Base-by-base conservation (phyloP, 2,113 vertebrate species). In the Ranitomeya variabilis region DNA sequence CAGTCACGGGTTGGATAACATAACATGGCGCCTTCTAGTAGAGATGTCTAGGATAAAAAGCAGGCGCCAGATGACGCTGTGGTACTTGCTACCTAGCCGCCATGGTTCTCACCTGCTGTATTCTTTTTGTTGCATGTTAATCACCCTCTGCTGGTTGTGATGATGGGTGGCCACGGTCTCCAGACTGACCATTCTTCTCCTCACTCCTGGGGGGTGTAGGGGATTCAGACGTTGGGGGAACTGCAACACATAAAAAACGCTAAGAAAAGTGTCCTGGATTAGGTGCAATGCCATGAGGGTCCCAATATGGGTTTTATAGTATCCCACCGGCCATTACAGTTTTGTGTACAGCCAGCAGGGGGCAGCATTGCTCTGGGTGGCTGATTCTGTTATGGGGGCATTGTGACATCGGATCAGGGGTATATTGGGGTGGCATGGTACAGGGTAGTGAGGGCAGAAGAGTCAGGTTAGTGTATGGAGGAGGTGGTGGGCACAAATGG, bases 71-170 rank as follows among this genome's bases (percentile, higher is more conserved):
- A 19, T 64, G 62, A 19, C 0, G 62, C 16, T 21, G 0, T 66
- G 21, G 14, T 66, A 66, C 21, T 8, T 66, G 64, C 19, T 66
- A 3, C 3, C 55, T 13, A 0, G 16, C 73, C 16, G 14, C 2
- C 26, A 31, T 31, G 16, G 13, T 7, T 57, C 59, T 54, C 31
- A 93, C 94, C 91, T 92, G 92, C 88, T 78, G 88, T 94, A 90
- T 85, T 94, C 93, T 80, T 89, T 93, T 51, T 92, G 93, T 90
- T 94, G 94, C 93, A 95, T 90, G 59, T 91, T 90, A 3, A 94
- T 62, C 11, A 91, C 86, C 90, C 94, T 94, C 92, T 95, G 94
- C 71, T 94, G 94, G 91, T 95, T 94, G 89, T 94, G 90, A 7
- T 94, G 92, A 86, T 95, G 93, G 84, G 92, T 92, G 78, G 90